Evolutionary conservation across 1,140 invertebrate species (phyloP).

Genomic region (Zophobas morio): DNA sequence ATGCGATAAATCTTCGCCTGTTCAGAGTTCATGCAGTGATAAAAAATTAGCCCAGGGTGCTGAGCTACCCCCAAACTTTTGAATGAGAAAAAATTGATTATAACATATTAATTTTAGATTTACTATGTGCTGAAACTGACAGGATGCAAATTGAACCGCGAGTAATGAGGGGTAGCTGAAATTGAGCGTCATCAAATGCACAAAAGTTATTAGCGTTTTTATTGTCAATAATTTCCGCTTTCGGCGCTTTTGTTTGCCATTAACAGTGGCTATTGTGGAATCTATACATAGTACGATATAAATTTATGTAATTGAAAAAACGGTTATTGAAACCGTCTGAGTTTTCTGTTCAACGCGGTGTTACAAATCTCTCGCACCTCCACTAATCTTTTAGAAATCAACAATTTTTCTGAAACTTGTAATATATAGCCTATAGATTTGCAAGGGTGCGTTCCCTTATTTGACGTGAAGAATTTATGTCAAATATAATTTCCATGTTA

Average conservation of each 20-base stretch:
- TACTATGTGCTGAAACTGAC: conserved; percentile 14
- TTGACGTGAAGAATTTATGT: not conserved
- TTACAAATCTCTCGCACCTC: not conserved
- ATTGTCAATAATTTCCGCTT: not conserved
- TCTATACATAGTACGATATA: too few relatives aligned
- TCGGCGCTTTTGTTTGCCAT: not conserved
- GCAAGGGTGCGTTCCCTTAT: not conserved
- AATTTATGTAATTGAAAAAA: too few relatives aligned
- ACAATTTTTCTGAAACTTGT: conserved; percentile 3
- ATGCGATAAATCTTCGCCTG: conserved; percentile 12
- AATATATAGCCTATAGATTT: conserved; percentile 1
- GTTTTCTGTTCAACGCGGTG: not conserved
- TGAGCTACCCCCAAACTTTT: conserved; percentile 1
- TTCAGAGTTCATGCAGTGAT: not conserved
- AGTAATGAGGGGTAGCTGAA: not conserved
- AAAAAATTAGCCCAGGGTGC: not conserved
- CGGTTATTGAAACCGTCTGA: too few relatives aligned
- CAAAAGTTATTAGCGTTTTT: too few relatives aligned
- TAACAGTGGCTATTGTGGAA: not conserved
- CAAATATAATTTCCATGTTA: not conserved
- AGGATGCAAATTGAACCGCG: conserved; percentile 17
- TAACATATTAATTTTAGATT: conserved; percentile 15
- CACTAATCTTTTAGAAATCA: conserved; percentile 18
- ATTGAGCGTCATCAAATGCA: not conserved
- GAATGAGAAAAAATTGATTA: conserved; percentile 5